Percentiles rank a stretch among this genome's conserved stretches.
Conservation (phyloP, 2,888 invertebrate species). For the Latrodectus elegans region DNA sequence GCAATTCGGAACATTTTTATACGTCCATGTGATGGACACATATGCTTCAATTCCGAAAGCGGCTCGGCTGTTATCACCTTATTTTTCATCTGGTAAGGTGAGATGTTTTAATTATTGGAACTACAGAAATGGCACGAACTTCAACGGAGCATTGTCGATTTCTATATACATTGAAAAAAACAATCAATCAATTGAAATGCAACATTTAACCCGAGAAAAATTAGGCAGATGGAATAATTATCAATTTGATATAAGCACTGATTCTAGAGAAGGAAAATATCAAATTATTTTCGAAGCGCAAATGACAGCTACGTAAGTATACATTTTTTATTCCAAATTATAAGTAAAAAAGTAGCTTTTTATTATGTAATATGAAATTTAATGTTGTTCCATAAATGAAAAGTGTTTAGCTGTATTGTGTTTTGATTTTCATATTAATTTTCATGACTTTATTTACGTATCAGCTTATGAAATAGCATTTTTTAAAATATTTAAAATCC, state of each 20-base stretch:
- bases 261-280: slow-evolving; percentile 35
- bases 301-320: slow-evolving; percentile 37
- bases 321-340: background rate
- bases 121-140: slow-evolving; percentile 48
- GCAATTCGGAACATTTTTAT: slow-evolving; percentile 66
- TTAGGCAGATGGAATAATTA: slow-evolving; percentile 57
- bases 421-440: no score
- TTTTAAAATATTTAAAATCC: no score
- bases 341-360: no score
- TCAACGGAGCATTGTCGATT: slow-evolving; percentile 28
- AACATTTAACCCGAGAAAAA: slow-evolving; percentile 26
- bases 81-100: slow-evolving; percentile 16
- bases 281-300: slow-evolving; percentile 54
- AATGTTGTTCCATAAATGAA: no score
- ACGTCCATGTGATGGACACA: slow-evolving; percentile 27
- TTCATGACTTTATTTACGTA: no score
- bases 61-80: slow-evolving; percentile 63
- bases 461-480: no score
- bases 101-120: slow-evolving; percentile 66
- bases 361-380: no score
- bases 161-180: slow-evolving; percentile 14
- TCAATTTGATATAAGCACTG: slow-evolving; percentile 26
- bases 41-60: background rate
- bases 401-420: no score
- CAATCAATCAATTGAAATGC: slow-evolving; percentile 11